A percentile compares a stretch with the other conserved stretches of the same genome.
Conservation (phyloP, 2,888 invertebrate species). For the Athalia rosae region DNA sequence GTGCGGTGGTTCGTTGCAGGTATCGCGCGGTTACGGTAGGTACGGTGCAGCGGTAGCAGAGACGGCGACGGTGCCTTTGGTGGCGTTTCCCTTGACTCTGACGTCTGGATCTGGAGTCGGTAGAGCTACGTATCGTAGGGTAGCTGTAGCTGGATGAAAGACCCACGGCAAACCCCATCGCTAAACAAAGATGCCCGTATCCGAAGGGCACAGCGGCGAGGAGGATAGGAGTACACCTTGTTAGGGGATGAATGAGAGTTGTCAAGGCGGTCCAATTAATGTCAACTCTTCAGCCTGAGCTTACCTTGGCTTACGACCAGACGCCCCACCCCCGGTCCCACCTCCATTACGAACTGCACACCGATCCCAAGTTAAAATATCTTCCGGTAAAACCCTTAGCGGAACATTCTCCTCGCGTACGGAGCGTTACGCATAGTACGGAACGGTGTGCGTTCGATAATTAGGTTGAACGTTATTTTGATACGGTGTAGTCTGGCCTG, state of each 20-base stretch:
- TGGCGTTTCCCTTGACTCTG: too few relatives aligned
- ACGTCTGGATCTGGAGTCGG: not conserved
- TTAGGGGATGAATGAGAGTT: slow-evolving; percentile 73
- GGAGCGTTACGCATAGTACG: too few relatives aligned
- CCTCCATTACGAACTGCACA: slow-evolving; percentile 32
- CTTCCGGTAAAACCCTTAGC: too few relatives aligned
- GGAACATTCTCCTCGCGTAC: too few relatives aligned
- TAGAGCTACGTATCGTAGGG: not conserved
- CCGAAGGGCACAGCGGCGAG: slow-evolving; percentile 61
- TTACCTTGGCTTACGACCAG: slow-evolving; percentile 67
- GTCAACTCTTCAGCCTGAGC: slow-evolving; percentile 70
- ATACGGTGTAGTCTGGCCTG: too few relatives aligned
- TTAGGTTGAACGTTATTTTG: too few relatives aligned
- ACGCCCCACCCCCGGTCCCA: slow-evolving; percentile 45
- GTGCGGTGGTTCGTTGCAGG: too few relatives aligned
- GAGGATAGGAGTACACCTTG: slow-evolving; percentile 70
- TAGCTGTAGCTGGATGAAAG: not conserved
- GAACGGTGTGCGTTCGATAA: too few relatives aligned
- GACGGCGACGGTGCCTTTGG: too few relatives aligned
- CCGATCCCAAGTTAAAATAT: too few relatives aligned
- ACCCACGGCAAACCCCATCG: slow-evolving; percentile 18
- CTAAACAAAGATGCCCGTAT: slow-evolving; percentile 52
- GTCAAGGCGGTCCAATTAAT: slow-evolving; percentile 73
- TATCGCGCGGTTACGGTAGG: too few relatives aligned
- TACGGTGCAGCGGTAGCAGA: too few relatives aligned